A percentile compares a stretch with the other conserved stretches of the same genome.
Evolutionary conservation across 2,888 invertebrate genomes (phyloP).

Genomic region (Drosophila borborema): DNA sequence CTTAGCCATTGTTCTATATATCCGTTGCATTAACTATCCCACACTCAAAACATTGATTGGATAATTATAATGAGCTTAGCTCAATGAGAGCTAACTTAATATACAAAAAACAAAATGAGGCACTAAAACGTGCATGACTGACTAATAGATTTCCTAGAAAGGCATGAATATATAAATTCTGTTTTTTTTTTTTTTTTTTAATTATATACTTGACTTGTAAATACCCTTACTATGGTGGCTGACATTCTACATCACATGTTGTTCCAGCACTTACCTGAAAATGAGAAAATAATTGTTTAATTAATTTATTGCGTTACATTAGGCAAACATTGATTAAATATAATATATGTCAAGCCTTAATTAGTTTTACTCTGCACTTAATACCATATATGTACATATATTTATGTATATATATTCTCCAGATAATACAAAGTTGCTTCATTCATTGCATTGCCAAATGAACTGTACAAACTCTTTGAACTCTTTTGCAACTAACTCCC

Average conservation of each 20-base stretch:
- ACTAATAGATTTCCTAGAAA: neutral
- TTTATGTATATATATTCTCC: too few relatives aligned
- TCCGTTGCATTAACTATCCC: constrained; percentile 45
- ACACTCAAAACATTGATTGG: constrained; percentile 58
- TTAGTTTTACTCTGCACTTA: neutral
- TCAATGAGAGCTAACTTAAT: constrained; percentile 36
- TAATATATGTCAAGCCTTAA: neutral
- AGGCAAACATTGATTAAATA: neutral
- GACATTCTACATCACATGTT: neutral
- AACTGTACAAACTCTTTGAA: neutral
- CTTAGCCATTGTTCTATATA: constrained; percentile 36
- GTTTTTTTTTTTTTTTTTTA: too few relatives aligned
- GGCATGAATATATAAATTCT: too few relatives aligned
- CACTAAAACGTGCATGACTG: neutral
- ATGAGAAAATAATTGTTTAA: neutral
- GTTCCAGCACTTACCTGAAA: constrained; percentile 7
- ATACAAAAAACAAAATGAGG: neutral
- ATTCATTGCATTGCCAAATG: neutral
- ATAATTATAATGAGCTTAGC: constrained; percentile 73
- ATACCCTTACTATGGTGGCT: too few relatives aligned
- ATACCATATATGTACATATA: too few relatives aligned
- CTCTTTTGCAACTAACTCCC: too few relatives aligned
- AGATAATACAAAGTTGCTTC: neutral
- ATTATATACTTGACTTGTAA: too few relatives aligned
- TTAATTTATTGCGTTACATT: neutral